These are phyloP conservation scores for Hyperoplus immaculatus DNA, from an alignment of 2,797 vertebrate species.

Conservation along the genomic window DNA sequence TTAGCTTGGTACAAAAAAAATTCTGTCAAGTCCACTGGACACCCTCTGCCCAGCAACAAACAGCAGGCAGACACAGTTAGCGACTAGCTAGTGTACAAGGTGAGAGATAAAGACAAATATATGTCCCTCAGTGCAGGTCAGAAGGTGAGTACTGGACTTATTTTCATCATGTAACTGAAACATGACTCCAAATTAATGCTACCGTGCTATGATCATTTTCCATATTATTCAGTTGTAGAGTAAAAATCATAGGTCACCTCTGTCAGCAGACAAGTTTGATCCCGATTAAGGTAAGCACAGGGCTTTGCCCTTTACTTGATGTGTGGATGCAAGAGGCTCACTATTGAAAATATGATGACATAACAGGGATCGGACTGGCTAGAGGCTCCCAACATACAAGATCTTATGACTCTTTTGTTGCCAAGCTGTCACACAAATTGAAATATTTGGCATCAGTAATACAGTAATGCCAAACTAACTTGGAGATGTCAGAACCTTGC, in stretches of 20 bases:
- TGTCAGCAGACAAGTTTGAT: slow-evolving; percentile 2
- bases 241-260: slow-evolving; percentile 13
- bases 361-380: slow-evolving; percentile 58
- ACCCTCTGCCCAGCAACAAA: neutral
- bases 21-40: neutral
- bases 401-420: slow-evolving; percentile 53
- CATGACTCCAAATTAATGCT: neutral
- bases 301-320: slow-evolving; percentile 24
- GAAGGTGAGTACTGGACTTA: neutral
- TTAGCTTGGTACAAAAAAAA: neutral
- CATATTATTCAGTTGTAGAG: neutral
- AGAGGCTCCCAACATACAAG: slow-evolving; percentile 26
- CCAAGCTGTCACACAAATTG: slow-evolving; percentile 44
- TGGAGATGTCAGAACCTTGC: slow-evolving; percentile 26
- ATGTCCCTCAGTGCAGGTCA: neutral
- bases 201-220: neutral
- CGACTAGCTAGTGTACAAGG: neutral
- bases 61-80: neutral
- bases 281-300: slow-evolving; percentile 11
- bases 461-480: slow-evolving; percentile 22
- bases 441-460: slow-evolving; percentile 44
- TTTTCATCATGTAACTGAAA: neutral
- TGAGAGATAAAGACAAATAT: neutral
- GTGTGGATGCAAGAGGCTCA: slow-evolving; percentile 54
- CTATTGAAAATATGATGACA: slow-evolving; percentile 57